Base-by-base conservation (phyloP, 2,888 invertebrate genomes). In the Patella caerulea region DNA sequence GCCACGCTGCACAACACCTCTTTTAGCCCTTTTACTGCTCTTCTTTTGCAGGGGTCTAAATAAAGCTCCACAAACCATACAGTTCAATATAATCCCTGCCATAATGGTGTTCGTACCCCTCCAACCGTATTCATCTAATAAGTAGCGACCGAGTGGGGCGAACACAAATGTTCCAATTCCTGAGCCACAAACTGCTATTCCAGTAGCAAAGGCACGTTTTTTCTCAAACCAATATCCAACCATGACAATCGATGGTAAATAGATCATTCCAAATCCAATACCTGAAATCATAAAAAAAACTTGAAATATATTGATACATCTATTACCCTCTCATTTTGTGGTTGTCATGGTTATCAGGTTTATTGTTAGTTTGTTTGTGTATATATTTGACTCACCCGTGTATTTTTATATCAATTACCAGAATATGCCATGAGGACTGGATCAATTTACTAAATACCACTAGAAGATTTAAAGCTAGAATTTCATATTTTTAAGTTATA, bases 141-240 rank as follows among this genome's bases (percentile, higher is more conserved):
- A 80, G 34, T 85, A 83, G 65, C 80, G 79, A 34, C 81, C 84
- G 11, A 98, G 91, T 0, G 97, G 97, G 0, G 96, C 95, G 88
- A 98, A 94, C 0, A 96, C 91, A 89, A 97, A 96, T 12, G 95
- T 96, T 29, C 98, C 98, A 34, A 98, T 96, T 15, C 99, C 98
- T 0, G 98, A 97, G 45, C 98, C 99, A 89, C 98, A 98, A 7
- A 98, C 95, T 0, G 98, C 96, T 74, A 99, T 94, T 7, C 98
- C 98, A 0, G 98, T 98, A 0, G 98, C 98, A 78, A 99, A 92
- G 0, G 98, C 98, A 76, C 98, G 94, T 95, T 96, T 97, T 91
- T 95, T 95, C 92, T 98, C 98, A 92, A 99, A 99, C 93, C 99
- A 99, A 92, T 97, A 98, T 24, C 98, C 98, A 71, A 98, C 97